Conservation (phyloP, 2,113 vertebrate species). For the Pluvianellus socialis region DNA sequence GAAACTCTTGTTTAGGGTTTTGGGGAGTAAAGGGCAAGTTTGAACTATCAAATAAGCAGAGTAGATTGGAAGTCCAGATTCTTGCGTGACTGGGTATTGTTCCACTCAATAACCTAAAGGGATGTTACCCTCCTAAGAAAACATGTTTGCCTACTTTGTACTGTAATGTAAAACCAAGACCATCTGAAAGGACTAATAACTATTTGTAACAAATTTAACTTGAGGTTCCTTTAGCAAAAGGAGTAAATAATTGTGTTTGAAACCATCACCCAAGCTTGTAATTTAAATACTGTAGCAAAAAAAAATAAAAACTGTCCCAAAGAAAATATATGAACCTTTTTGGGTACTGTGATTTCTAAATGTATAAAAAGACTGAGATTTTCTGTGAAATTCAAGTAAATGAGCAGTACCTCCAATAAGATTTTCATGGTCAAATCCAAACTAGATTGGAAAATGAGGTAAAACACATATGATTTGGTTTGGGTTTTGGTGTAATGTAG, state of each 20-base stretch:
- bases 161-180: conserved; percentile 37
- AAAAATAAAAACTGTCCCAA: conserved; percentile 65
- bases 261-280: conserved; percentile 68
- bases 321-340: conserved; percentile 37
- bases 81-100: conserved; percentile 32
- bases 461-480: not conserved
- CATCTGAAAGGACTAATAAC: conserved; percentile 36
- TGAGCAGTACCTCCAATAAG: not conserved
- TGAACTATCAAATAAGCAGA: not conserved
- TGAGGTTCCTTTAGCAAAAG: conserved; percentile 43
- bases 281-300: conserved; percentile 69
- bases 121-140: conserved; percentile 16
- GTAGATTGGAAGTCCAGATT: conserved; percentile 11
- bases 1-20: not conserved
- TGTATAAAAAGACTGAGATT: not conserved
- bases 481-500: not conserved
- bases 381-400: conserved; percentile 8
- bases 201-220: conserved; percentile 63
- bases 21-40: conserved; percentile 6
- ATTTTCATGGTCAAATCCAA: not conserved
- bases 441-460: not conserved
- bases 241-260: conserved; percentile 66
- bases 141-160: conserved; percentile 25
- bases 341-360: conserved; percentile 40
- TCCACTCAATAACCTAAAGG: conserved; percentile 4